phyloP scores from a whole-genome alignment of 2,797 vertebrate species.

The Momotus momota region DNA sequence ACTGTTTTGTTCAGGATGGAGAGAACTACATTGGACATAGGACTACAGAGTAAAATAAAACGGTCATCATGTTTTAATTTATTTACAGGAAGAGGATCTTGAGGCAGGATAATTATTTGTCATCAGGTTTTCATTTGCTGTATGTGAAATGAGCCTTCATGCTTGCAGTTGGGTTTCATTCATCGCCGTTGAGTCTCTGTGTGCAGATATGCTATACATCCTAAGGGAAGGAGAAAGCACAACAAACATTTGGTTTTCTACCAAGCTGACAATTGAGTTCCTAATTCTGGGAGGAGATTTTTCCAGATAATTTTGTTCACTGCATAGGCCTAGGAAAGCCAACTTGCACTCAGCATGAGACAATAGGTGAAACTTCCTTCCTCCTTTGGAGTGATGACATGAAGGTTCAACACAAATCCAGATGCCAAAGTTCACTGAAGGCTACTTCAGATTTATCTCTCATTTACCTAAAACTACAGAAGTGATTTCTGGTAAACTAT shows the following conservation, averaged over 20 bases:
- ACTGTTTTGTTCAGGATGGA: neutral
- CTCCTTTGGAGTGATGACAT: neutral
- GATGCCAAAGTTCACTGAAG: neutral
- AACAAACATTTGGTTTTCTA: neutral
- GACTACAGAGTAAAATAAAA: slow-evolving; percentile 32
- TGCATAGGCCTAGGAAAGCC: neutral
- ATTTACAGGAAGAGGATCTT: slow-evolving; percentile 49
- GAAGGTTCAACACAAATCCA: neutral
- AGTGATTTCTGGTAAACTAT: neutral
- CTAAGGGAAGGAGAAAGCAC: slow-evolving; percentile 47
- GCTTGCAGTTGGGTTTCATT: slow-evolving; percentile 75
- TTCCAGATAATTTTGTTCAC: neutral
- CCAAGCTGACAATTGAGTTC: neutral
- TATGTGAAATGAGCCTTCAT: slow-evolving; percentile 42
- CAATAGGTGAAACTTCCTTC: neutral
- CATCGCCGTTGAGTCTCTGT: slow-evolving; percentile 51
- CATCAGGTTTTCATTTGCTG: neutral
- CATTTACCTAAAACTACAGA: neutral
- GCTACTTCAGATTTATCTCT: neutral
- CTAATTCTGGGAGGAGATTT: neutral
- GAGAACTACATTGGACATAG: neutral
- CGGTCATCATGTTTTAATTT: neutral
- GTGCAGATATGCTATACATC: slow-evolving; percentile 71
- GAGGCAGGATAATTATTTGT: neutral
- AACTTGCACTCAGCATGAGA: accelerated